phyloP scores from a whole-genome alignment of 1,140 invertebrate genomes.

The Heliconius eleuchia region DNA sequence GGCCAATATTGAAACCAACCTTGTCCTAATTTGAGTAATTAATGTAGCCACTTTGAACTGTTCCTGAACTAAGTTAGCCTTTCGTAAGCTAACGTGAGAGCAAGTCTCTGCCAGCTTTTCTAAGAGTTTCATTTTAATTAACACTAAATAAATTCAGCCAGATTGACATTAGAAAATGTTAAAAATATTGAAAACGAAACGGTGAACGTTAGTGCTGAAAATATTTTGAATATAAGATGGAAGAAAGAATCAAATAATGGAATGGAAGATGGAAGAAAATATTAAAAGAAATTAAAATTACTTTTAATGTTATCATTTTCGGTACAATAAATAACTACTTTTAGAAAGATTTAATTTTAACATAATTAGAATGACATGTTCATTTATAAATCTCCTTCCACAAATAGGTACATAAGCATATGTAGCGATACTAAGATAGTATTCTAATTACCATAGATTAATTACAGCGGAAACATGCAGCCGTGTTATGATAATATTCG shows the following conservation, averaged over 20 bases:
- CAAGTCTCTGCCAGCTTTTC: slow-evolving; percentile 39
- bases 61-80: slow-evolving; percentile 48
- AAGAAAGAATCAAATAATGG: too few species aligned
- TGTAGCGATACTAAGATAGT: slow-evolving; percentile 20
- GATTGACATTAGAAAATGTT: not conserved
- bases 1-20: slow-evolving; percentile 45
- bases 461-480: slow-evolving; percentile 40
- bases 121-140: slow-evolving; percentile 42
- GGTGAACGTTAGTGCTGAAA: too few species aligned
- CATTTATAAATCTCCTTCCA: not conserved
- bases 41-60: slow-evolving; percentile 47
- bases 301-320: too few species aligned
- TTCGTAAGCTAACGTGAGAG: slow-evolving; percentile 42
- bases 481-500: slow-evolving; percentile 36
- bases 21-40: slow-evolving; percentile 46
- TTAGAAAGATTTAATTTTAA: too few species aligned
- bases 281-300: too few species aligned
- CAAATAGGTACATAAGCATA: not conserved
- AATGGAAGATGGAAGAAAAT: too few species aligned
- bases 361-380: too few species aligned
- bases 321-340: too few species aligned
- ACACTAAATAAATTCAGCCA: slow-evolving; percentile 19
- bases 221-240: too few species aligned
- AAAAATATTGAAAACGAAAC: not conserved
- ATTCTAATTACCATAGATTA: slow-evolving; percentile 39